Evolutionary conservation across 2,797 vertebrate species (phyloP).

Genomic region (Macropus fuliginosus): DNA sequence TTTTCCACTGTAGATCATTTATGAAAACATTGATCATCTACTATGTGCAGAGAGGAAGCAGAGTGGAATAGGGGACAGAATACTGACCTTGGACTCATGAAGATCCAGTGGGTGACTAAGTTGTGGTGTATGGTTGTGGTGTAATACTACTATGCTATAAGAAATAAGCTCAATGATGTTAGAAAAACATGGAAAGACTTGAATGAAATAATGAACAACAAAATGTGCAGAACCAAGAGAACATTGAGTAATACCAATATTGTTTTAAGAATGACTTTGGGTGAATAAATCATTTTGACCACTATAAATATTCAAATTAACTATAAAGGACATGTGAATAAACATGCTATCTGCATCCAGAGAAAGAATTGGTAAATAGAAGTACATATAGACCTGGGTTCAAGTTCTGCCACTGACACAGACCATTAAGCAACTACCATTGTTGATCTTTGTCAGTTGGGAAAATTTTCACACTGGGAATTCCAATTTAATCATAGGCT

Average conservation of each 20-base stretch:
- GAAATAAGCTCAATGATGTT: neutral
- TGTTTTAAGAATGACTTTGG: neutral
- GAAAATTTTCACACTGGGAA: neutral
- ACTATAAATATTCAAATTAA: neutral
- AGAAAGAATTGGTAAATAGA: neutral
- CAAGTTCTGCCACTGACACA: neutral
- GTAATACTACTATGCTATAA: neutral
- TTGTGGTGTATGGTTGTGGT: neutral
- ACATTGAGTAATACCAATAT: neutral
- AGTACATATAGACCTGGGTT: neutral
- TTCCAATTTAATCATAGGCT: neutral
- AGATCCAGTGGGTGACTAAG: neutral
- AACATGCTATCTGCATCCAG: neutral
- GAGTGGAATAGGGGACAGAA: neutral
- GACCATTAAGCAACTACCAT: neutral
- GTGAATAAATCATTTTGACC: neutral
- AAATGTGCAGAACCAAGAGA: neutral
- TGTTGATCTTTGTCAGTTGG: neutral
- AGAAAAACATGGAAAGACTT: neutral
- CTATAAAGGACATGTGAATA: neutral
- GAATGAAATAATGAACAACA: neutral
- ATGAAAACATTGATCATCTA: neutral
- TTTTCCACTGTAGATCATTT: neutral
- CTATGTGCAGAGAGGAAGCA: neutral
- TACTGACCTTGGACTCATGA: neutral